These are phyloP conservation scores for Bicyclus anynana DNA, from an alignment of 1,140 invertebrate genomes.

Conservation along the genomic window DNA sequence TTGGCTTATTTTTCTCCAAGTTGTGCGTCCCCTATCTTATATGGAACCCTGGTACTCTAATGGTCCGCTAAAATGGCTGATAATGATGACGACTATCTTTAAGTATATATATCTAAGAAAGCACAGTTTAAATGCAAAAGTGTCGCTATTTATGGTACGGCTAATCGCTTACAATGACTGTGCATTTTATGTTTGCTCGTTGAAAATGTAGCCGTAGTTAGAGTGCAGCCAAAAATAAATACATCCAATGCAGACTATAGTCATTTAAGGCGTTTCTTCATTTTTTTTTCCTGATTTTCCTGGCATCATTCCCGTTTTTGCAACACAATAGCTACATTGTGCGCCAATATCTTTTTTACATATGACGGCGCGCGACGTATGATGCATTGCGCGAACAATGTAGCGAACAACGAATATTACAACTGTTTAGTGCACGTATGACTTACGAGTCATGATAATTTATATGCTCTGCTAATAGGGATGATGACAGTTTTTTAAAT, in stretches of 20 bases:
- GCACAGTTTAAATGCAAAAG: neutral
- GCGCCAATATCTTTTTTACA: constrained; percentile 30
- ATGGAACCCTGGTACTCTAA: too few species aligned
- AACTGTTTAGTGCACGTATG: constrained; percentile 14
- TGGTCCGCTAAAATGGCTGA: too few species aligned
- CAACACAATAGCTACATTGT: constrained; percentile 31
- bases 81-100: too few species aligned
- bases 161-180: neutral
- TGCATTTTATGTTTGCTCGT: neutral
- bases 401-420: constrained; percentile 14
- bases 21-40: too few species aligned
- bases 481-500: too few species aligned
- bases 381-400: constrained; percentile 21
- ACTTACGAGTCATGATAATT: constrained; percentile 12
- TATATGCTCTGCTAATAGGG: too few species aligned
- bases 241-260: neutral
- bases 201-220: neutral
- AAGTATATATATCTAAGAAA: too few species aligned
- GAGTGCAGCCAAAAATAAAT: constrained; percentile 8
- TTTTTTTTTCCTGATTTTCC: constrained; percentile 21
- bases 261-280: constrained; percentile 23
- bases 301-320: constrained; percentile 27
- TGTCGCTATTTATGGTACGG: neutral
- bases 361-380: constrained; percentile 18
- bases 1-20: too few species aligned